Evolutionary conservation across 2,113 vertebrate species (phyloP).

Genomic region (Caretta caretta): DNA sequence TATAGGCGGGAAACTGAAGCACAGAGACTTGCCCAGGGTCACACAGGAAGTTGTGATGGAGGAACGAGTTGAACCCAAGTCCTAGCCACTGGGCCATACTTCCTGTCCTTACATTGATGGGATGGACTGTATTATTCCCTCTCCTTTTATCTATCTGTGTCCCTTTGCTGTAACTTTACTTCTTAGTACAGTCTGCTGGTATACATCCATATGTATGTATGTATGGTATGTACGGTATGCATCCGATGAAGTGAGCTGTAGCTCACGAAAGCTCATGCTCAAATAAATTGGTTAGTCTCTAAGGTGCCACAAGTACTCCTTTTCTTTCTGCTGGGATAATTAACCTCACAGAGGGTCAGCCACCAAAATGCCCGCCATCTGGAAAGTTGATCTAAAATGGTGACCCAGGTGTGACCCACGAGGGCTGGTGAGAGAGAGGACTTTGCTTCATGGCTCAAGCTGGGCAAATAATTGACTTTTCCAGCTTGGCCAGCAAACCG

Average conservation of each 20-base stretch:
- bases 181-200: neutral
- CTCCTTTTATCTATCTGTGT: neutral
- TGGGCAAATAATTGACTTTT: neutral
- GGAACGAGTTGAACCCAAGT: neutral
- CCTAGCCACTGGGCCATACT: neutral
- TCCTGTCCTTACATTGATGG: neutral
- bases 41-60: neutral
- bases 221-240: no score
- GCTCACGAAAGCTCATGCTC: no score
- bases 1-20: neutral
- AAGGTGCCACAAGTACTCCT: no score
- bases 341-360: neutral
- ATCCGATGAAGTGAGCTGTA: no score
- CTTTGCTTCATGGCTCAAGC: neutral
- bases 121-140: neutral
- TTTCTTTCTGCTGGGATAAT: neutral
- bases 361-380: neutral
- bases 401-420: rapidly evolving
- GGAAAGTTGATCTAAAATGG: neutral
- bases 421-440: rapidly evolving
- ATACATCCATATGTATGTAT: no score
- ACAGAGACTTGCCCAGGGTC: neutral
- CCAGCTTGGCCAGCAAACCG: neutral
- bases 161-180: neutral
- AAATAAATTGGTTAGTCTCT: no score